Evolutionary conservation across 2,113 vertebrate species (phyloP), one percentile per base, ranked within the genome.

Genomic region (Micromys minutus): DNA sequence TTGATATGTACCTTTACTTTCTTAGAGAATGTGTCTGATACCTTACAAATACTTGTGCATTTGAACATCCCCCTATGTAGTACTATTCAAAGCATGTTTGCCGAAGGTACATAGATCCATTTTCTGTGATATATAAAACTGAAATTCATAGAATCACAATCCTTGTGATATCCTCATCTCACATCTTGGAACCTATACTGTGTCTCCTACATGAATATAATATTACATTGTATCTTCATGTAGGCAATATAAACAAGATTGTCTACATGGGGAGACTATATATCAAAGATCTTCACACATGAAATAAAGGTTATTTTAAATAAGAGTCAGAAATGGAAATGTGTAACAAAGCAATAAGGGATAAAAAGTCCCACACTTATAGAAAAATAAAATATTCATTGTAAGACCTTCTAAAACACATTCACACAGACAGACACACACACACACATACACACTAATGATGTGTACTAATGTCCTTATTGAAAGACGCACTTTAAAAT

Each of bases 241-340:
- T 29, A 19, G 17, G 2, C 31, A 50, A 0, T 34, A 72, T 39
- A 55, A 24, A 19, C 3, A 52, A 36, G 7, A 80, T 93, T 45
- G 50, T 89, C 2, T 74, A 29, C 7, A 0, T 52, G 15, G 11
- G 0, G 2, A 2, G 2, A 55, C 2, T 52, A 45, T 39, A 29
- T 36, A 42, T 2, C 9, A 15, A 88, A 50, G 10, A 71, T 42
- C 15, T 69, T 93, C 57, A 13, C 76, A 86, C 55, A 3, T 55
- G 1, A 71, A 86, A 90, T 19, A 52, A 31, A 15, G 4, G 69
- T 3, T 17, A 12, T 9, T 22, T 47, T 22, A 0, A 50, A 45
- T 75, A 34, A 61, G 0, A 81, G 0, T 63, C n/a, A 77, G 34
- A 55, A 21, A 36, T 9, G 22, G 31, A 89, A 42, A 42, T 42